These are phyloP conservation scores for Congeria kusceri DNA, from an alignment of 2,888 invertebrate genomes.

Conservation along the genomic window DNA sequence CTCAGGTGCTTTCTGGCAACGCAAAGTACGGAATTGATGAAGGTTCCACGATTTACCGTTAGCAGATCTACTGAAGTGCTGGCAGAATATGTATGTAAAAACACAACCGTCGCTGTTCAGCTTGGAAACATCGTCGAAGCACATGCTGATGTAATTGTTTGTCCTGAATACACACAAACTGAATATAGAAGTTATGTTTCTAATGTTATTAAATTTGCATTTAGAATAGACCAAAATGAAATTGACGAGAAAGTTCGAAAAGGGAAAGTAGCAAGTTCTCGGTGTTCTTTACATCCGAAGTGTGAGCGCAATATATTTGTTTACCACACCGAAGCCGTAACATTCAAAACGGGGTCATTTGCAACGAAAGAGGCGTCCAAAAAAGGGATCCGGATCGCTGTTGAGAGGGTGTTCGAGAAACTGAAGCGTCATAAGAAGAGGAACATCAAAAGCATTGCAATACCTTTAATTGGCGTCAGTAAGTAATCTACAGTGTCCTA, in stretches of 20 bases:
- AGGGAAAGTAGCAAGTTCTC: background rate
- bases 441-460: background rate
- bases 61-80: no score
- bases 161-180: background rate
- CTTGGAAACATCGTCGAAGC: no score
- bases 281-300: background rate
- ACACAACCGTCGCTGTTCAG: no score
- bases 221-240: background rate
- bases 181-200: background rate
- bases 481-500: background rate
- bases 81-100: no score
- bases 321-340: no score
- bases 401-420: background rate
- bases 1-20: no score
- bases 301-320: no score
- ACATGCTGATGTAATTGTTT: background rate
- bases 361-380: no score
- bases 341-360: no score
- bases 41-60: no score
- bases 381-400: background rate
- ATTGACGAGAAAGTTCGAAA: background rate
- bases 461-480: conserved; percentile 14
- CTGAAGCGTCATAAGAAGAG: background rate
- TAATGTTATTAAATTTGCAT: conserved; percentile 5
- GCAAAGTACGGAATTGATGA: no score